These are phyloP conservation scores for Rhodinocichla rosea DNA, from an alignment of 2,113 vertebrate genomes.

Conservation along the genomic window DNA sequence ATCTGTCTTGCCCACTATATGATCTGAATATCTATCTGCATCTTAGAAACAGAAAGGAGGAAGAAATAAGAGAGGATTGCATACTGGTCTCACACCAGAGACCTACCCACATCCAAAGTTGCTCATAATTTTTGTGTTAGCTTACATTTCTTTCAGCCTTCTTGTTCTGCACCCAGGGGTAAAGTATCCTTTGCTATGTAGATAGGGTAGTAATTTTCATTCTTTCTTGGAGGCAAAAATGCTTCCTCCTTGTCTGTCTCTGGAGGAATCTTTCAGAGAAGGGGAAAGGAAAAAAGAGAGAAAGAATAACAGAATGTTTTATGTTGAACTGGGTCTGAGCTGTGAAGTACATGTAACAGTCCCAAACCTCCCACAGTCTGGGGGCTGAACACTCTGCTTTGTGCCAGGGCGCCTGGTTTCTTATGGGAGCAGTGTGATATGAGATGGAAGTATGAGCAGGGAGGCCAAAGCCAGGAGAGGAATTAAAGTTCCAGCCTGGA, in stretches of 20 bases:
- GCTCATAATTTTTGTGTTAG: constrained; percentile 38
- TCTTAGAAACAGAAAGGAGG: constrained; percentile 11
- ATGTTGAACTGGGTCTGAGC: background rate
- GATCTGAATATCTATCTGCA: background rate
- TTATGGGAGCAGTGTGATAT: background rate
- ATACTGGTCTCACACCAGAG: constrained; percentile 1
- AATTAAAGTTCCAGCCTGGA: background rate
- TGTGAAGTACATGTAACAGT: background rate
- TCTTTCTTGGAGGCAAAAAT: constrained; percentile 61
- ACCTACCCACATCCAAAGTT: background rate
- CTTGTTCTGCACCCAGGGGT: constrained; percentile 28
- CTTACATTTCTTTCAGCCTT: constrained; percentile 1
- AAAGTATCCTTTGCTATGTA: constrained; percentile 62
- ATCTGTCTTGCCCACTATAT: background rate
- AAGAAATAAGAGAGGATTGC: constrained; percentile 15
- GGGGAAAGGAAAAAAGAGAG: background rate
- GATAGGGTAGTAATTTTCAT: constrained; percentile 65
- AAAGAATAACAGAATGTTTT: background rate
- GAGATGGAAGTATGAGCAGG: background rate
- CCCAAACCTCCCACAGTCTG: background rate
- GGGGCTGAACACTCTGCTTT: background rate
- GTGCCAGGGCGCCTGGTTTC: too few relatives aligned
- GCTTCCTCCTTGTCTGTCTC: constrained; percentile 36
- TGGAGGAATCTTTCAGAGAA: constrained; percentile 44
- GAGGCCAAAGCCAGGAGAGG: background rate